Conservation (phyloP, 2,888 invertebrate species). For the Tupiocoris notatus region DNA sequence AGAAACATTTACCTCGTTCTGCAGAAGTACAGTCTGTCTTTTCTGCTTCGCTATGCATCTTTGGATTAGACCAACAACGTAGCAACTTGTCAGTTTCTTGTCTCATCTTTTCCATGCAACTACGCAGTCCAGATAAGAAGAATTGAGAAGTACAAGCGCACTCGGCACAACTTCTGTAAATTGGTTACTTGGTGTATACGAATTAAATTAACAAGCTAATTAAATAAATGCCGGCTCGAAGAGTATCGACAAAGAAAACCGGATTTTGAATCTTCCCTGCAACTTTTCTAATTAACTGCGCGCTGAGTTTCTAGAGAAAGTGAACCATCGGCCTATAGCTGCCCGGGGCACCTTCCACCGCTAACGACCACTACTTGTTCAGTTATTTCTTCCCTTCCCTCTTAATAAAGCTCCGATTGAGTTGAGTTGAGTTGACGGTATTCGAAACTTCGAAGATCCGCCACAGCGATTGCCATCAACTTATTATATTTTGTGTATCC, state of each 20-base stretch:
- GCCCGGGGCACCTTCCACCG: not conserved
- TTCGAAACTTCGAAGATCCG: not conserved
- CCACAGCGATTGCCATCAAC: not conserved
- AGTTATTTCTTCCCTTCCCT: not conserved
- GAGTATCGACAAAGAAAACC: conserved; percentile 32
- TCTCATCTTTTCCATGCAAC: not conserved
- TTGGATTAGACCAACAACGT: not conserved
- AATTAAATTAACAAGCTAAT: conserved; percentile 39
- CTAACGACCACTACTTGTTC: too few species aligned
- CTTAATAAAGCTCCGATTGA: not conserved
- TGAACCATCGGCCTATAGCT: not conserved
- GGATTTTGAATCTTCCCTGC: conserved; percentile 21
- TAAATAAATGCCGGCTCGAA: conserved; percentile 28
- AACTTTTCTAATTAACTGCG: conserved; percentile 40
- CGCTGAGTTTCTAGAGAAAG: not conserved
- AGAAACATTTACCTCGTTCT: too few species aligned
- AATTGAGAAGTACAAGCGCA: not conserved
- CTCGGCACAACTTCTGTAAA: conserved; percentile 14
- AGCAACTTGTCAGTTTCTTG: not conserved
- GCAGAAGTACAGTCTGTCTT: too few species aligned
- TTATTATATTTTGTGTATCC: not conserved
- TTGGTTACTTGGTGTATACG: conserved; percentile 22
- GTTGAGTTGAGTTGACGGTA: not conserved
- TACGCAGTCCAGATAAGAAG: not conserved
- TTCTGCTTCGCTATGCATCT: not conserved